Evolutionary conservation across 2,113 vertebrate genomes (phyloP), one percentile per base, ranked within the genome.

Genomic region (Stigmatopora argus): DNA sequence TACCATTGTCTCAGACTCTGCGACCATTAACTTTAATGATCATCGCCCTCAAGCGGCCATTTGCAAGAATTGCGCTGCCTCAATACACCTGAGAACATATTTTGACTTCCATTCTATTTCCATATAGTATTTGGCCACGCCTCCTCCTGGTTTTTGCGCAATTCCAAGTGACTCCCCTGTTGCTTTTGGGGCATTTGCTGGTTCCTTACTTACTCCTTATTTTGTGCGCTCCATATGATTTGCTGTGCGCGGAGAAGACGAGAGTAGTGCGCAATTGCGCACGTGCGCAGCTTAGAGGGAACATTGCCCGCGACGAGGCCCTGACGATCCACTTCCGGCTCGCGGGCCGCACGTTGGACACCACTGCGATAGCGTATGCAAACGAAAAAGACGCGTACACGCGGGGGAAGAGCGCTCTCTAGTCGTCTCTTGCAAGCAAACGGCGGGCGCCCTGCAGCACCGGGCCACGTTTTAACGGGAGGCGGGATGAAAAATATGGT

Each of bases 391-490:
- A 15, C 31, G n/a, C 18, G 19, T 15, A 18, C 31, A 38, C 5
- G 8, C 5, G 15, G 17, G 7, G 26, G 19, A 2, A 56, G 64
- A 66, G 72, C 63, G 48, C 55, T 66, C 45, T 7, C 34, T 70
- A 70, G 66, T 58, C 51, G 73, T 77, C 74, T 8, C n/a, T 46
- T 7, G 41, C 76, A 51, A 52, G 41, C 76, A 51, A 52, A 66
- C 69, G 56, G 72, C 46, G 48, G 58, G 76, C 72, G 73, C 69
- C 74, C 61, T 69, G 74, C 77, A 70, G 84, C 77, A 15, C 26
- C 59, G 66, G 79, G 73, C 75, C 75, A 67, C 72, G 79, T 84
- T 68, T 80, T 65, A 76, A 31, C 62, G 62, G 72, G 70, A 70
- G 76, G 73, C 75, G 65, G 78, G 69, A 31, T 31, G 3, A 66